Evolutionary conservation across 2,797 vertebrate genomes (phyloP).

Genomic region (Morus bassanus): DNA sequence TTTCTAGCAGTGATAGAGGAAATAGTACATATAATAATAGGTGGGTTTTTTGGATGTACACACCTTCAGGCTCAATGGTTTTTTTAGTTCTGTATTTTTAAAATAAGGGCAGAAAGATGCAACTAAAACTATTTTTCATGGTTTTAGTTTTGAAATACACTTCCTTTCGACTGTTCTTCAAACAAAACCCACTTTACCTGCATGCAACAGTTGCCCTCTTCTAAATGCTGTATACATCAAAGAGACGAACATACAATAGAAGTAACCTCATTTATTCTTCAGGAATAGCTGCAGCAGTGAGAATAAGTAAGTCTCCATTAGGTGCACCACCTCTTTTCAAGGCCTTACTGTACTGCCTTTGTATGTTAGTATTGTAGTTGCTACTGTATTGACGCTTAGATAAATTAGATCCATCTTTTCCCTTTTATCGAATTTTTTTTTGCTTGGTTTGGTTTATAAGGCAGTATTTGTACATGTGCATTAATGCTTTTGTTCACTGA

Average conservation of each 20-base stretch:
- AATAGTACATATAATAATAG: background rate
- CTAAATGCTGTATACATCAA: background rate
- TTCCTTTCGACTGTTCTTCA: background rate
- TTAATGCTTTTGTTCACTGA: background rate
- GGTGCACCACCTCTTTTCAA: background rate
- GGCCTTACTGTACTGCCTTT: background rate
- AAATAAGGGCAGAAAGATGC: background rate
- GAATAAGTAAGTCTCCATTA: background rate
- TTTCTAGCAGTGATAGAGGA: background rate
- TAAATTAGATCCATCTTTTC: background rate
- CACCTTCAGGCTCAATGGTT: background rate
- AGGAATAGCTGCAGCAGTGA: background rate
- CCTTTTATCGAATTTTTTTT: background rate
- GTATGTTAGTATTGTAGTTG: background rate
- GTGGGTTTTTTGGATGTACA: background rate
- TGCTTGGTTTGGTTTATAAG: background rate
- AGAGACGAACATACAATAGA: background rate
- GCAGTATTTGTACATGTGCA: background rate
- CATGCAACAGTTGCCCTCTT: background rate
- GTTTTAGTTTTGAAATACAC: background rate
- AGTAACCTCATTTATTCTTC: background rate
- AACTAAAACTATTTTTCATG: background rate
- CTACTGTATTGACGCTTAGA: background rate
- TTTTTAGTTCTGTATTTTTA: background rate
- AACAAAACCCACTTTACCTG: background rate